Percentiles rank a stretch among this genome's conserved stretches.
phyloP scores from a whole-genome alignment of 2,113 vertebrate species.

The Malurus cyaneus region DNA sequence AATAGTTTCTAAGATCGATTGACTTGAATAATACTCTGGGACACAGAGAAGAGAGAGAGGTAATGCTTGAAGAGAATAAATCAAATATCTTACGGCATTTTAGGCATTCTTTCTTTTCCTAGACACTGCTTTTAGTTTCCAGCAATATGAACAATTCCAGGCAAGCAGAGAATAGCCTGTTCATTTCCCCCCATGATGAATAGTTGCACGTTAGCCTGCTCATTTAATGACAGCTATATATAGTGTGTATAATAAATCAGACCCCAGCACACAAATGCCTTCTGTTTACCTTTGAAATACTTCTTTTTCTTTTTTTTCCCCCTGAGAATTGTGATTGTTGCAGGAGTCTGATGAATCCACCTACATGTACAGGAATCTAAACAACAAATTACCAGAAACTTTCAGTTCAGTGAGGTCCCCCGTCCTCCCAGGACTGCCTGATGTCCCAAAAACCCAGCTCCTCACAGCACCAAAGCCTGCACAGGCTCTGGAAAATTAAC shows the following conservation, averaged over 20 bases:
- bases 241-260: slow-evolving; percentile 82
- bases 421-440: background rate
- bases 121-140: slow-evolving; percentile 42
- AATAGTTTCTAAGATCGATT: slow-evolving; percentile 9
- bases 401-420: background rate
- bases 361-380: background rate
- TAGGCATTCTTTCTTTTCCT: slow-evolving; percentile 29
- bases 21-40: background rate
- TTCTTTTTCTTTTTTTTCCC: background rate
- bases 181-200: slow-evolving; percentile 81
- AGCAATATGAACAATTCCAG: slow-evolving; percentile 79
- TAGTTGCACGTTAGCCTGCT: slow-evolving; percentile 82
- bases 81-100: background rate
- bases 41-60: background rate
- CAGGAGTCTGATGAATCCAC: background rate
- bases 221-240: slow-evolving; percentile 82
- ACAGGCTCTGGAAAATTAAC: background rate
- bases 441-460: fast-evolving
- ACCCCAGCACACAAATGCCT: slow-evolving; percentile 41
- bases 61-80: slow-evolving; percentile 40
- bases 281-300: slow-evolving; percentile 47
- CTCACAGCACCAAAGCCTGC: background rate
- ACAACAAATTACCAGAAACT: background rate
- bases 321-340: background rate
- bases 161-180: slow-evolving; percentile 81